Evolutionary conservation across 2,888 invertebrate species (phyloP), one percentile per base, ranked within the genome.

Genomic region (Troglohyphantes excavatus): DNA sequence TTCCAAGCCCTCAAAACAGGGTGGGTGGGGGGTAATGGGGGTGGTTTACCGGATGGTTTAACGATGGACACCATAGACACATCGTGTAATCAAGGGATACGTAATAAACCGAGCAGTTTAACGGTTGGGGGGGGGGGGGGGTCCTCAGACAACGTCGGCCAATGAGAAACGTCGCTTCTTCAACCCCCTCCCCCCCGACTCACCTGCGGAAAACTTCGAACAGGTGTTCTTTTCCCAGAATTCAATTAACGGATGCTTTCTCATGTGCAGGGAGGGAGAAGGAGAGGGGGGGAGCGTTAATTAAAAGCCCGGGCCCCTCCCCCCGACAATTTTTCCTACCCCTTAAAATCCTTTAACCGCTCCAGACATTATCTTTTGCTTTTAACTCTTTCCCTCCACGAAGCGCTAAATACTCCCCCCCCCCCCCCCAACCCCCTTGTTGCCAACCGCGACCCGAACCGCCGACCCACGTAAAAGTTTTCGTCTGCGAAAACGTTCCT

Each of bases 171-270:
- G 87, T 87, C 87, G 81, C 87, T 87, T 81, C 87, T 87, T 87
- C 87, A 73, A 29, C 81, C 87, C 70, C 79, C n/a, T n/a, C n/a
- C n/a, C 65, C 53, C 33, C 67, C 61, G 61, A 29, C 88, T 88
- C 79, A 88, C 88, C 88, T 82, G 88, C 81, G 82, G 88, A 88
- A 88, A 88, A 88, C 88, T 88, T 82, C 53, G 75, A 63, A 82
- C 88, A 88, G 88, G 88, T 88, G 88, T 88, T 88, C 88, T 88
- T 82, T 53, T 88, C 88, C 88, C 88, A 87, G 87, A 87, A 87
- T 87, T 87, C 87, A 87, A 87, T 87, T 87, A 87, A 87, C 87
- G 87, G 81, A 79, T 81, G 72, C 81, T 81, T 87, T 73, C 87
- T 87, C 87, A 87, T 87, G 72, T 59, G 72, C 63, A 72, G 23